A percentile compares a stretch with the other conserved stretches of the same genome.
phyloP scores from a whole-genome alignment of 2,888 invertebrate genomes.

The Xestobium rufovillosum region DNA sequence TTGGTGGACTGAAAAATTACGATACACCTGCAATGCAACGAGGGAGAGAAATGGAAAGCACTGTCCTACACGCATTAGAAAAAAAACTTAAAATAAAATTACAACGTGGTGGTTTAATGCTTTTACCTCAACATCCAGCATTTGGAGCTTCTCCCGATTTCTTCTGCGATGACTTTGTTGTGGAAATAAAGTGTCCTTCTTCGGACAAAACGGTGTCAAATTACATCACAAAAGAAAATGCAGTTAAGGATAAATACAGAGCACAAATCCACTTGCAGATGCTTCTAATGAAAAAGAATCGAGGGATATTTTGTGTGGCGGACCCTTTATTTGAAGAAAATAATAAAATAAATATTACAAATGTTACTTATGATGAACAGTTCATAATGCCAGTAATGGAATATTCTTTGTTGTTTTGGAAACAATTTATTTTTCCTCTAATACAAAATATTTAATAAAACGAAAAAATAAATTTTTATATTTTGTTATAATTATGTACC shows the following conservation, averaged over 20 bases:
- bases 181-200: slow-evolving; percentile 21
- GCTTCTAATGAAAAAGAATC: slow-evolving; percentile 11
- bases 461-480: too few relatives aligned
- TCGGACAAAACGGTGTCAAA: slow-evolving; percentile 13
- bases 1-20: slow-evolving; percentile 20
- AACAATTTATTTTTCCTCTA: too few relatives aligned
- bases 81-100: slow-evolving; percentile 9
- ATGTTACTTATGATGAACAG: slow-evolving; percentile 15
- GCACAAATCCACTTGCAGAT: slow-evolving; percentile 21
- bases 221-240: slow-evolving; percentile 15
- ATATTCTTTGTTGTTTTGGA: slow-evolving; percentile 13
- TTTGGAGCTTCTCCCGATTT: slow-evolving; percentile 19
- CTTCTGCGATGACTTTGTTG: slow-evolving; percentile 15
- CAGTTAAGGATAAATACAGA: slow-evolving; percentile 15
- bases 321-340: slow-evolving; percentile 6
- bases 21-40: slow-evolving; percentile 23
- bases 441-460: too few relatives aligned
- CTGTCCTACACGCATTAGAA: slow-evolving; percentile 8
- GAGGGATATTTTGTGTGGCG: slow-evolving; percentile 13
- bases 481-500: too few relatives aligned
- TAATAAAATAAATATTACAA: slow-evolving; percentile 12
- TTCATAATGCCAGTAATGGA: slow-evolving; percentile 10
- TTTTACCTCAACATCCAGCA: slow-evolving; percentile 9
- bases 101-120: slow-evolving; percentile 15
- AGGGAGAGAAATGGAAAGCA: slow-evolving; percentile 19